Base-by-base conservation (phyloP, 1,140 invertebrate genomes). In the Bicyclus anynana region DNA sequence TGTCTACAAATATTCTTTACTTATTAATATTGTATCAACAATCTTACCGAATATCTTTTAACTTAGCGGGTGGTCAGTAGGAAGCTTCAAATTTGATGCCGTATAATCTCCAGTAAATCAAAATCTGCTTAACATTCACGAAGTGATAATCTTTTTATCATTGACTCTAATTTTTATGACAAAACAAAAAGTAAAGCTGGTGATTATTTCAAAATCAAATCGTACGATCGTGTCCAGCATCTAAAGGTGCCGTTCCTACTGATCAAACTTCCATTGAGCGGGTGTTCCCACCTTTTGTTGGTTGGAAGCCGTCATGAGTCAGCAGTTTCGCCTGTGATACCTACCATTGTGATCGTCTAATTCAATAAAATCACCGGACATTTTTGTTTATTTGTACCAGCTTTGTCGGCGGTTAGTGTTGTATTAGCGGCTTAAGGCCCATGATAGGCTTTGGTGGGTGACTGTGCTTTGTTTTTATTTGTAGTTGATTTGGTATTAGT, bases 311-410 rank as follows among this genome's bases (percentile, higher is more conserved):
- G 67, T 59, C 52, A 49, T 87, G 84, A 87, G 55, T 70, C 75
- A 72, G 84, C 84, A 80, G 55, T 75, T 70, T 61, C 38, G 61
- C 59, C 70, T 73, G 54, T 66, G 66, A 66, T 72, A 71, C 57
- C n/a, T 57, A 67, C 69, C 71, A 84, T 82, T 87, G 84, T 84
- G 79, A 82, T 80, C 80, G 62, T 69, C 79, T 87, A 87, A 87
- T 87, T 87, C 84, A 87, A 87, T 87, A 85, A 87, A 80, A 87
- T 82, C 80, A 81, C 74, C 71, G 72, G 71, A 81, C 82, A 87
- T 83, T 87, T 84, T 84, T 79, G 77, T 87, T 84, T 87, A 80
- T 85, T 87, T 85, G 64, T 66, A 44, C 40, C 74, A 73, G 75
- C 73, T 75, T 84, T 84, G 80, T 75, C 68, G 72, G 72, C 52